Percentiles rank a stretch among this genome's conserved stretches.
These are phyloP conservation scores for Tribolium castaneum DNA, from an alignment of 1,140 invertebrate species.

Conservation along the genomic window DNA sequence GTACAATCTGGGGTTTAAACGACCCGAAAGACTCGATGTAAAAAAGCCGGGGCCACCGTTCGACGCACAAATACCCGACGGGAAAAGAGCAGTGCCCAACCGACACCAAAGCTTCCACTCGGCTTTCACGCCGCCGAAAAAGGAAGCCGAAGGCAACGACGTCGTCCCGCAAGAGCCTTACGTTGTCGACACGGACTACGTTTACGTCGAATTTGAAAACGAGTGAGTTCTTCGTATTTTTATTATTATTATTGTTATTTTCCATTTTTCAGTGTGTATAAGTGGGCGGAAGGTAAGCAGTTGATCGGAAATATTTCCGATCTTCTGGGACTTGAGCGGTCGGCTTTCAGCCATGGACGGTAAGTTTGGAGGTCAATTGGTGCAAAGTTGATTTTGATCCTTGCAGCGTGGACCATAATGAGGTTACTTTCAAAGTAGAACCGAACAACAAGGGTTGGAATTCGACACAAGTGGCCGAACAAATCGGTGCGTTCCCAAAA, in stretches of 20 bases:
- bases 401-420: conserved; percentile 76
- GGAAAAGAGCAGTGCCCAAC: conserved; percentile 37
- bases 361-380: conserved; percentile 56
- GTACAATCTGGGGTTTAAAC: conserved; percentile 79
- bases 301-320: conserved; percentile 71
- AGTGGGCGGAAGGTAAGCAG: conserved; percentile 70
- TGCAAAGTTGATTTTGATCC: conserved; percentile 24
- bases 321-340: conserved; percentile 71
- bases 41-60: conserved; percentile 92
- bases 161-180: conserved; percentile 66
- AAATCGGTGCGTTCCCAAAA: conserved; percentile 71
- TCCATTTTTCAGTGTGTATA: conserved; percentile 59
- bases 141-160: conserved; percentile 62
- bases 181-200: conserved; percentile 75
- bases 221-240: conserved; percentile 63
- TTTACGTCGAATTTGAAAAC: conserved; percentile 76
- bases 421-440: conserved; percentile 86
- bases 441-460: conserved; percentile 76
- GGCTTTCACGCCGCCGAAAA: not conserved
- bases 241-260: no score
- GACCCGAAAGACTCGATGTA: conserved; percentile 90
- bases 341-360: conserved; percentile 67
- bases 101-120: conserved; percentile 31
- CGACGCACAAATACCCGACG: conserved; percentile 63
- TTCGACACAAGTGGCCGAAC: conserved; percentile 77